Conservation (phyloP, 2,888 invertebrate genomes). For the Cryptocephalus moraei region DNA sequence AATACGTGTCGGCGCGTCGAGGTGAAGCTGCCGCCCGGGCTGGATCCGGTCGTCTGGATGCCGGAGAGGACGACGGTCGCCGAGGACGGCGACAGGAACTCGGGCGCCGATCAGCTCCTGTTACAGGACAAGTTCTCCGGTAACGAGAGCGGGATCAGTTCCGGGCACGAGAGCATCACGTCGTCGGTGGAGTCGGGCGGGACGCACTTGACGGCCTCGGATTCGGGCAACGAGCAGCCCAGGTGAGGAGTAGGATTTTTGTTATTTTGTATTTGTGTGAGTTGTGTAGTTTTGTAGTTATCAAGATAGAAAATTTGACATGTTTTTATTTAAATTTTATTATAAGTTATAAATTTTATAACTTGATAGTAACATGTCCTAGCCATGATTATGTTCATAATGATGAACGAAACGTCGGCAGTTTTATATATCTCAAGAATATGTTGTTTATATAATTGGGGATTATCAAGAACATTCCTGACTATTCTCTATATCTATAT, state of each 20-base stretch:
- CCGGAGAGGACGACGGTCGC: slow-evolving; percentile 14
- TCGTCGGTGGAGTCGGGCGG: slow-evolving; percentile 43
- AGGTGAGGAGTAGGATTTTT: slow-evolving; percentile 4
- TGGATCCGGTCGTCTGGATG: slow-evolving; percentile 33
- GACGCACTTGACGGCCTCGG: slow-evolving; percentile 39
- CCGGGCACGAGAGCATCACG: slow-evolving; percentile 46
- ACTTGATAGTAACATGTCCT: too few relatives aligned
- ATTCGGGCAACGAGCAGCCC: slow-evolving; percentile 39
- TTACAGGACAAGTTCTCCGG: slow-evolving; percentile 30
- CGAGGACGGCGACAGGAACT: slow-evolving; percentile 19
- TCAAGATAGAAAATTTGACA: too few relatives aligned
- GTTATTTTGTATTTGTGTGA: too few relatives aligned
- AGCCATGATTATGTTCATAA: too few relatives aligned
- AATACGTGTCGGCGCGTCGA: slow-evolving; percentile 56
- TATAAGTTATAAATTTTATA: too few relatives aligned
- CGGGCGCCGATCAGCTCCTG: slow-evolving; percentile 29
- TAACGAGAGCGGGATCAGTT: slow-evolving; percentile 45
- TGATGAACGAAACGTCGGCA: too few relatives aligned
- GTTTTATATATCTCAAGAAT: too few relatives aligned
- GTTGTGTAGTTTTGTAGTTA: too few relatives aligned
- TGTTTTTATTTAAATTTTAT: too few relatives aligned
- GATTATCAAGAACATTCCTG: too few relatives aligned
- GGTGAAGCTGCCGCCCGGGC: slow-evolving; percentile 55
- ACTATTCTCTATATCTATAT: too few relatives aligned
- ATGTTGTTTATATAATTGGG: too few relatives aligned